Base-by-base conservation (phyloP, 2,888 invertebrate genomes). In the Spodoptera picta region DNA sequence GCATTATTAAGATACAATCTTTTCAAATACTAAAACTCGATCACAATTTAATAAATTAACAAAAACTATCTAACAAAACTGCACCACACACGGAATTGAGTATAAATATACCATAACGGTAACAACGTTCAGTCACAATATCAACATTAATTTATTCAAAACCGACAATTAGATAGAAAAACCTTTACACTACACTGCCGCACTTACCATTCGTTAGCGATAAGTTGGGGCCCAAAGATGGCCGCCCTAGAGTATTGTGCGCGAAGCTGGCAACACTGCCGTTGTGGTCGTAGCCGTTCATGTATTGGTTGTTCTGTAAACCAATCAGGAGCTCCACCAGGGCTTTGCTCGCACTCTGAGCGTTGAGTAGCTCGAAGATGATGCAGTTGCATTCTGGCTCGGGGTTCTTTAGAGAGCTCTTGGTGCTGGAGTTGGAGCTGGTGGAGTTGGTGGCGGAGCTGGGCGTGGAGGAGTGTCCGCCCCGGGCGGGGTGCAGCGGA, bases 351-450 rank as follows among this genome's bases (percentile, higher is more conserved):
- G 95, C 91, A 65, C 90, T 90, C 49, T 94, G 93, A 0, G 94
- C 92, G 84, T 92, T 94, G 0, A 95, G 79, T 0, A 95, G 68
- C 62, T 94, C 94, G 73, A 92, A 92, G 9, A 95, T 88, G 10
- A 94, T 89, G 75, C 95, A 95, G 69, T 95, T 93, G 83, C 95
- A 95, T 48, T 94, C 94, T 0, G 93, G 91, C 45, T 93, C 93
- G 0, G 92, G 89, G 65, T 87, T 90, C 60, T 89, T 90, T 14
- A 85, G 73, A 4, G 82, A 82, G 61, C 86, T 87, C 54, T 90
- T 91, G 4, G 82, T 86, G 73, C 87, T 87, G 0, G 88, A 87
- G 14, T 79, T 87, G 10, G 91, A 89, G 67, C 86, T 87, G 3
- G 87, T 88, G 2, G 89, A 88, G 69, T 86, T 89, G 4, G 88